Evolutionary conservation across 2,113 vertebrate species (phyloP).

Genomic region (Siniperca knerii): DNA sequence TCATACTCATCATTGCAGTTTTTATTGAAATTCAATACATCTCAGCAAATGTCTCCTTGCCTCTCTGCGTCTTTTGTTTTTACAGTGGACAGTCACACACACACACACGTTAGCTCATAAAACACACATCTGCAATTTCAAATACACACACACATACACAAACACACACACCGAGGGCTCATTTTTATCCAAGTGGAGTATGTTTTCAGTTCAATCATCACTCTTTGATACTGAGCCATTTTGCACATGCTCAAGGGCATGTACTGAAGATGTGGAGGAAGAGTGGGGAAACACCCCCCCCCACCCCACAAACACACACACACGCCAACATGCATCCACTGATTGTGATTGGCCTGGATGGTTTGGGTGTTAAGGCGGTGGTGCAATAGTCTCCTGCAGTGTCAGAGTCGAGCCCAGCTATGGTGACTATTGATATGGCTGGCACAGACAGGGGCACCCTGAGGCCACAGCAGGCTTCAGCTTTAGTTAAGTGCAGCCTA

Average conservation of each 20-base stretch:
- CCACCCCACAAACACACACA: slow-evolving; percentile 34
- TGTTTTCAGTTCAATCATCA: slow-evolving; percentile 75
- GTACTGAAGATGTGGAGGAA: slow-evolving; percentile 63
- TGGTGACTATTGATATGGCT: slow-evolving; percentile 76
- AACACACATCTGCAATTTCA: slow-evolving; percentile 22
- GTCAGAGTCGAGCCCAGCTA: slow-evolving; percentile 67
- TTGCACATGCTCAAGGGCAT: slow-evolving; percentile 76
- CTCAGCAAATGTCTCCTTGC: slow-evolving; percentile 63
- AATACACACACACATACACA: slow-evolving; percentile 9
- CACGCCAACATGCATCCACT: slow-evolving; percentile 37
- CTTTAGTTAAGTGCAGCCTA: slow-evolving; percentile 66
- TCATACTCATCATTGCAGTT: slow-evolving; percentile 59
- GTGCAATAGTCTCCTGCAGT: slow-evolving; percentile 71
- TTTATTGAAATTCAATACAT: slow-evolving; percentile 84
- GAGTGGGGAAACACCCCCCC: slow-evolving; percentile 50
- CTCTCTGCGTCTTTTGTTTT: slow-evolving; percentile 59
- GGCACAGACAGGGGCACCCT: slow-evolving; percentile 72
- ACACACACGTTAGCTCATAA: slow-evolving; percentile 27
- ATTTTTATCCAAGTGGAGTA: slow-evolving; percentile 63
- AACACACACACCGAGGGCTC: slow-evolving; percentile 42
- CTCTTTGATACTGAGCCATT: slow-evolving; percentile 80
- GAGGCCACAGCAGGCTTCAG: slow-evolving; percentile 72
- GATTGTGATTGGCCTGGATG: slow-evolving; percentile 77
- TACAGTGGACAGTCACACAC: slow-evolving; percentile 45
- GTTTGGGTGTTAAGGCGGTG: slow-evolving; percentile 68